These are phyloP conservation scores for Urocyon cinereoargenteus DNA, from an alignment of 2,797 vertebrate species.

Conservation along the genomic window DNA sequence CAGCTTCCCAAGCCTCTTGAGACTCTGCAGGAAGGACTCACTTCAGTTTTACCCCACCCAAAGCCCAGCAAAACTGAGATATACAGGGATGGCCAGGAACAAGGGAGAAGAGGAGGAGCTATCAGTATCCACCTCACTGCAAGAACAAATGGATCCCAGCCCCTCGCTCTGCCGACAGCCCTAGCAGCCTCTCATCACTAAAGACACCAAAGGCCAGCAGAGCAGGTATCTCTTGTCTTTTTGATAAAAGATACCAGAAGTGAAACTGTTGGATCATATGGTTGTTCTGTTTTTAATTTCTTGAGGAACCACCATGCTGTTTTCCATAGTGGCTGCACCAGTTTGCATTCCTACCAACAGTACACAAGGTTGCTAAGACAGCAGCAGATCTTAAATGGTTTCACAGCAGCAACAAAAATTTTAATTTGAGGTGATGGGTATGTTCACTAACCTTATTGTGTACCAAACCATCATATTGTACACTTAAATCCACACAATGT, in stretches of 20 bases:
- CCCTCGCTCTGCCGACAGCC: not conserved
- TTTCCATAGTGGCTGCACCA: not conserved
- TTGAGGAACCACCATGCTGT: not conserved
- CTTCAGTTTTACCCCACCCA: not conserved
- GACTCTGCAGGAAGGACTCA: not conserved
- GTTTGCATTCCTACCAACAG: not conserved
- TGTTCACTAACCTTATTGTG: not conserved
- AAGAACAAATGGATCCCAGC: not conserved
- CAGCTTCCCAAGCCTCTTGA: not conserved
- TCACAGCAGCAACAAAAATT: not conserved
- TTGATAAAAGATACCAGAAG: not conserved
- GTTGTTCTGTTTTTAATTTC: conserved; percentile 23
- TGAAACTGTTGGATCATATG: not conserved
- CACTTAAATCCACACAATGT: not conserved
- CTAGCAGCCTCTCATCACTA: not conserved
- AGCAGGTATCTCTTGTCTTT: not conserved
- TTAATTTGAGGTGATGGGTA: not conserved
- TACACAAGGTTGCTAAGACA: not conserved
- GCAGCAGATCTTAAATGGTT: not conserved
- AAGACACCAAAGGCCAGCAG: not conserved
- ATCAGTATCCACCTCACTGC: too few relatives aligned
- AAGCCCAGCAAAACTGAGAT: not conserved
- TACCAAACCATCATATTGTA: not conserved
- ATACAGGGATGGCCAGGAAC: not conserved
- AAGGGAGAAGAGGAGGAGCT: not conserved